Conservation (phyloP, 2,797 vertebrate species). For the Myotis findleyi region DNA sequence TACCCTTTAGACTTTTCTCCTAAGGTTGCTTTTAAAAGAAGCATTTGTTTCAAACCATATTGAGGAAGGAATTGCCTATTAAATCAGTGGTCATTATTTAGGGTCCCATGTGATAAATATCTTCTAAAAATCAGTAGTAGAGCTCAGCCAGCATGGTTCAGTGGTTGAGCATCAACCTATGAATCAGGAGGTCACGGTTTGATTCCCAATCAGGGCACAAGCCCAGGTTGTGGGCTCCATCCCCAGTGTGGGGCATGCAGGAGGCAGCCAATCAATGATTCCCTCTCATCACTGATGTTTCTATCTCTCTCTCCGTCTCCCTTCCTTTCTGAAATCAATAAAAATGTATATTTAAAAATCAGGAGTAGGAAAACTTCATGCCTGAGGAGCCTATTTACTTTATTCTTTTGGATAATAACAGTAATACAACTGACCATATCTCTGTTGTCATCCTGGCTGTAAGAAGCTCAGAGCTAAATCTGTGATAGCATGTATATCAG, state of each 20-base stretch:
- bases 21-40: conserved; percentile 8
- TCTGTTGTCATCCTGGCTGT: neutral
- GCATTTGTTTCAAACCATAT: conserved; percentile 34
- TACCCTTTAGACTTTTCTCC: neutral
- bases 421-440: neutral
- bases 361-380: neutral
- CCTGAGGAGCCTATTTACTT: neutral
- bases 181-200: too few relatives aligned
- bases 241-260: too few relatives aligned
- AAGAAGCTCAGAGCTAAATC: neutral
- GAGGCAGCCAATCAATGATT: too few relatives aligned
- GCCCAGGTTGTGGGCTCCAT: too few relatives aligned
- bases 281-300: too few relatives aligned
- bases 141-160: too few relatives aligned
- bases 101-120: neutral
- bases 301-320: too few relatives aligned
- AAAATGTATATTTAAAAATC: too few relatives aligned
- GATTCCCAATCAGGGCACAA: too few relatives aligned
- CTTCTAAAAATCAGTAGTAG: conserved; percentile 24
- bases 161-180: too few relatives aligned
- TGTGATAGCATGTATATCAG: neutral
- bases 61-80: neutral
- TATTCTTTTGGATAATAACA: neutral
- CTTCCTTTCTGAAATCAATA: too few relatives aligned
- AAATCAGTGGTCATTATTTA: conserved; percentile 31